These are phyloP conservation scores for Scytalopus superciliaris DNA, from an alignment of 2,113 vertebrate species.

Conservation along the genomic window DNA sequence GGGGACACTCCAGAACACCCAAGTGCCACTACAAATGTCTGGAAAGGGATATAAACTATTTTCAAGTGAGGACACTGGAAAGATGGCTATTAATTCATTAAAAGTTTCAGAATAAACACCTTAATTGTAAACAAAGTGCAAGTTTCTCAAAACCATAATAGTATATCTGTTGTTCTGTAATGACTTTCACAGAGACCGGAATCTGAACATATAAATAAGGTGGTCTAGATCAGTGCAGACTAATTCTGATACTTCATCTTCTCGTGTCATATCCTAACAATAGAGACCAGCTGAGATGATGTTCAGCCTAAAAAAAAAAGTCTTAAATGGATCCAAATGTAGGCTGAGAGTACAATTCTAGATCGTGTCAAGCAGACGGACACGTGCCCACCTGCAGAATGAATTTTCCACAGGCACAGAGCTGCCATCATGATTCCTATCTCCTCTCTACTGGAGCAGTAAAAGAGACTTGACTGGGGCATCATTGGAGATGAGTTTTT, in stretches of 20 bases:
- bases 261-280: neutral
- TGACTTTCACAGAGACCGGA: neutral
- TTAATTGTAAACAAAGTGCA: neutral
- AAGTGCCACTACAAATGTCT: neutral
- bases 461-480: neutral
- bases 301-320: neutral
- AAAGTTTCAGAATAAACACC: neutral
- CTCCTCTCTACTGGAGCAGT: neutral
- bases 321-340: neutral
- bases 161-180: neutral
- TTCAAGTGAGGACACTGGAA: neutral
- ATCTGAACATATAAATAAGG: neutral
- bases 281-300: neutral
- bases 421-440: neutral
- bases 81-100: neutral
- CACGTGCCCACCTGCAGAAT: neutral
- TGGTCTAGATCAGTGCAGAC: neutral
- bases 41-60: neutral
- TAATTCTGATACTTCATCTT: neutral
- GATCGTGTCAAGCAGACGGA: accelerated
- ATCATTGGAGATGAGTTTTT: neutral
- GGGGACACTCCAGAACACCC: neutral
- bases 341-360: neutral
- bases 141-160: neutral
- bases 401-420: neutral